Evolutionary conservation across 2,113 vertebrate species (phyloP), one percentile per base, ranked within the genome.

Genomic region (Coturnix japonica): DNA sequence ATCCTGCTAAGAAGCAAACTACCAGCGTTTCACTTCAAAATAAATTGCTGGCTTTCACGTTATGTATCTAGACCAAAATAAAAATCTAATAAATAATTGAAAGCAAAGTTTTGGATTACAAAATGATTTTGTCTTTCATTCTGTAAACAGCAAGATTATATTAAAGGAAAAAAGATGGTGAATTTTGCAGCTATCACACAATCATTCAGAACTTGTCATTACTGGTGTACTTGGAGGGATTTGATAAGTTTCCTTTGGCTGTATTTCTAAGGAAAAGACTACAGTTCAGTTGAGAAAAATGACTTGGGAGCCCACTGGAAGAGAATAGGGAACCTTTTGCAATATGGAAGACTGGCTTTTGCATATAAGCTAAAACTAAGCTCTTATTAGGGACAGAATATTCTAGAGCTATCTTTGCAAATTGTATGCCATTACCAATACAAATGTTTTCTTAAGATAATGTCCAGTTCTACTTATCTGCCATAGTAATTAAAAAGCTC

Each of bases 401-500:
- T 78, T 87, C 67, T 81, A 41, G 64, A 90, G 66, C 7, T 75
- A 91, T 90, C 39, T 57, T 5, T 80, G 64, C 47, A 84, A 72
- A 75, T 49, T 66, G 69, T 17, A 6, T 89, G 43, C 93, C 85
- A 79, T 73, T 90, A 95, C 87, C 93, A 91, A 91, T 65, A 91
- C 47, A 95, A 96, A 94, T 91, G 86, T 93, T 96, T 94, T 83
- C 18, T 59, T 69, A 92, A 95, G 76, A 94, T 90, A 96, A 84
- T 81, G 72, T 41, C 90, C 76, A 79, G 64, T 64, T 73, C 70
- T 84, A 64, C 90, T 97, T 85, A 96, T 96, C 93, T 95, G 73
- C 77, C 81, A 88, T 2, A 63, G 75, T 66, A 96, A 97, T 96
- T 97, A 96, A 96, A 96, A 95, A 70, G 87, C 73, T 91, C n/a